Evolutionary conservation across 2,888 invertebrate species (phyloP).

Genomic region (Falcaria lacertinaria): DNA sequence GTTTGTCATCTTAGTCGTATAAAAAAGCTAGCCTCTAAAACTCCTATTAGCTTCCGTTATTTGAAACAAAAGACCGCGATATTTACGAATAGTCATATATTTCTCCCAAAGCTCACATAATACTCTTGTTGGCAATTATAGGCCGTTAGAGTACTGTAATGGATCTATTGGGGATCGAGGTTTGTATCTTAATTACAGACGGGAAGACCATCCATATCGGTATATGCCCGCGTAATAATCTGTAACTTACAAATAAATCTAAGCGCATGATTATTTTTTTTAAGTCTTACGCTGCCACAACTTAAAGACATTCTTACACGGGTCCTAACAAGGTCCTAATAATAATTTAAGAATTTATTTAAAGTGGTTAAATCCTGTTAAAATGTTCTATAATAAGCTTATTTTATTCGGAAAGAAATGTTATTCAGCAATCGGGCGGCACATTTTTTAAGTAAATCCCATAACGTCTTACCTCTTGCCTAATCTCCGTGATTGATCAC

Average conservation of each 20-base stretch:
- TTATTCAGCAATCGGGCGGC: too few relatives aligned
- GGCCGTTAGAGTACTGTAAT: constrained; percentile 51
- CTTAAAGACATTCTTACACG: too few relatives aligned
- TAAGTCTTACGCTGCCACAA: constrained; percentile 10
- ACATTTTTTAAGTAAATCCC: too few relatives aligned
- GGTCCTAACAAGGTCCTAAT: too few relatives aligned
- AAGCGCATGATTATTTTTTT: neutral
- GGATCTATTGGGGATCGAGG: constrained; percentile 46
- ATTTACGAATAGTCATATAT: constrained; percentile 45
- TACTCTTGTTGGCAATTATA: constrained; percentile 49
- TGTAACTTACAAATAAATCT: constrained; percentile 11
- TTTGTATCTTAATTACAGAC: constrained; percentile 63
- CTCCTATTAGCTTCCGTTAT: constrained; percentile 4
- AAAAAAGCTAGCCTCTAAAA: neutral
- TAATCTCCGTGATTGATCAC: too few relatives aligned
- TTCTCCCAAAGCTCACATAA: constrained; percentile 47
- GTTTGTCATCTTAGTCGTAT: too few relatives aligned
- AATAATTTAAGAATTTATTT: too few relatives aligned
- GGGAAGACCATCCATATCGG: constrained; percentile 33
- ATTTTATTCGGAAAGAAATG: too few relatives aligned
- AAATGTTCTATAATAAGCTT: too few relatives aligned
- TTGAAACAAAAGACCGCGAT: constrained; percentile 28
- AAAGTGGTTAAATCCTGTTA: too few relatives aligned
- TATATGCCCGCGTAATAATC: constrained; percentile 24
- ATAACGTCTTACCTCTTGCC: too few relatives aligned